Base-by-base conservation (phyloP, 1,140 invertebrate species). In the Augochlora pura region DNA sequence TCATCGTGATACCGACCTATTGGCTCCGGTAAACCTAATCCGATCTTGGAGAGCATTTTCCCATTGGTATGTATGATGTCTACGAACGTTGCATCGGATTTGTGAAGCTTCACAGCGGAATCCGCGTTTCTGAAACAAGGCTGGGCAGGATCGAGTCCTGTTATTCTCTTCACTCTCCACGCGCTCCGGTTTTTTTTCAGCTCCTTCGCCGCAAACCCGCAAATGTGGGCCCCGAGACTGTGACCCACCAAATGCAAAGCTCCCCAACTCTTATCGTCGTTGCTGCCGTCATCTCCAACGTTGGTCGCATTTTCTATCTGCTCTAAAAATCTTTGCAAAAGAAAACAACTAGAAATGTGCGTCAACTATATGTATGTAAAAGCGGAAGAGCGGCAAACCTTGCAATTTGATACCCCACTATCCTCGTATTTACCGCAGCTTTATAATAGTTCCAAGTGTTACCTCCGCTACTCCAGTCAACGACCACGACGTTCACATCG, bases 31-130 rank as follows among this genome's bases (percentile, higher is more conserved):
- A 94, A 76, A 57, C 94, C 94, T 46, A 95, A 91, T n/a, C 94
- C 94, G n/a, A 95, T 85, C 52, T 89, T 88, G 5, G 88, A 87
- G 57, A 94, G 83, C 10, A 93, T 82, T 77, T 90, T 87, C 0
- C 93, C 94, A 77, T 95, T 95, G 1, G 95, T 96, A 76, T 96
- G 96, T 81, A 97, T 95, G 5, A 96, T 94, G 86, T 97, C 96
- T 0, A 96, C 94, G 70, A 95, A 96, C 23, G 94, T 89, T 0
- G 95, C 95, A 84, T 96, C 95, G 0, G 89, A 90, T 57, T 90
- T 89, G 84, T 95, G 94, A 38, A 96, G 87, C 32, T 94, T 90
- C 70, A 94, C 91, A 0, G 87, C 85, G 0, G 89, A 66, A 63
- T 93, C 90, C 0, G 90, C 87, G 2, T 92, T 93, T 46, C 90